phyloP scores from a whole-genome alignment of 2,888 invertebrate genomes.

The Ethmia dodecea region DNA sequence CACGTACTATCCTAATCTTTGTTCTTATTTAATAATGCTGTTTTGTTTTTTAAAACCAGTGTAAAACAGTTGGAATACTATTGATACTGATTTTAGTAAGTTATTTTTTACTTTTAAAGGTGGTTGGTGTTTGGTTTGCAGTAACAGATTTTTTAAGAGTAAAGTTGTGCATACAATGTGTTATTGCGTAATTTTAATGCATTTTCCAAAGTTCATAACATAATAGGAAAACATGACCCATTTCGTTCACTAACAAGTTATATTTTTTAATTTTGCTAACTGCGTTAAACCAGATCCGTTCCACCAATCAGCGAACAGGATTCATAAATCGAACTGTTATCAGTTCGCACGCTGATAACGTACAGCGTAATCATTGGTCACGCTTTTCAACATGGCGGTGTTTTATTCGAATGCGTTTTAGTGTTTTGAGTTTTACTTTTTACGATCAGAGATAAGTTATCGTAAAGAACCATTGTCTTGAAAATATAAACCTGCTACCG shows the following conservation, averaged over 20 bases:
- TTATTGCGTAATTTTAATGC: no score
- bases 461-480: conserved; percentile 15
- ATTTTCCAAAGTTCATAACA: no score
- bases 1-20: no score
- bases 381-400: conserved; percentile 62
- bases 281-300: conserved; percentile 27
- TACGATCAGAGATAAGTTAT: conserved; percentile 48
- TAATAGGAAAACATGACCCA: conserved; percentile 36
- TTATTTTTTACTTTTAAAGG: no score
- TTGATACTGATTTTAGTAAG: no score
- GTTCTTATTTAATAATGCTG: no score
- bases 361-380: conserved; percentile 56
- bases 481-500: no score
- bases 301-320: conserved; percentile 53
- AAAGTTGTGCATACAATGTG: background rate
- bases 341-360: conserved; percentile 55
- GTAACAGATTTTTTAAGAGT: no score
- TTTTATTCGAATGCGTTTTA: conserved; percentile 54
- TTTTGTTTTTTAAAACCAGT: no score
- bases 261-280: conserved; percentile 53
- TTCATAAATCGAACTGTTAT: conserved; percentile 68
- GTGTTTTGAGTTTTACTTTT: conserved; percentile 45
- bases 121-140: no score
- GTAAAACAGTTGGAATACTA: no score
- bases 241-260: conserved; percentile 50